A percentile compares a stretch with the other conserved stretches of the same genome.
These are phyloP conservation scores for Fragum whitleyi DNA, from an alignment of 2,888 invertebrate species.

Conservation along the genomic window DNA sequence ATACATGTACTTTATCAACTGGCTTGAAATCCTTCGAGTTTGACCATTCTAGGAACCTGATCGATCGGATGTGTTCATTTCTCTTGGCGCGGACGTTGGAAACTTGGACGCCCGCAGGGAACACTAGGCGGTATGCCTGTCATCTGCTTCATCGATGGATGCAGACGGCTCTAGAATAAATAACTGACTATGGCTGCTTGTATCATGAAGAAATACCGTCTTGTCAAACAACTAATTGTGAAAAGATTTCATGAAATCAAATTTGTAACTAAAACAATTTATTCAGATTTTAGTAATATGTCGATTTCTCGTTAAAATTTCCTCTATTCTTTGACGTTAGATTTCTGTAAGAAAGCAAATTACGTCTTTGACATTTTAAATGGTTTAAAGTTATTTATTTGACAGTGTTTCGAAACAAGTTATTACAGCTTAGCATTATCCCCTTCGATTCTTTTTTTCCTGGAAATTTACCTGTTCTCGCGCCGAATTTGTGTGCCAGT, in stretches of 20 bases:
- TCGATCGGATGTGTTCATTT: not conserved
- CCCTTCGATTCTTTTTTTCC: too few relatives aligned
- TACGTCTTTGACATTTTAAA: not conserved
- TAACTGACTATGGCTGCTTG: not conserved
- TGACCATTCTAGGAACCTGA: too few relatives aligned
- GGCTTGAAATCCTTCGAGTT: too few relatives aligned
- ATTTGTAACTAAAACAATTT: not conserved
- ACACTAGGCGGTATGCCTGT: slow-evolving; percentile 5
- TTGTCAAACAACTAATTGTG: not conserved
- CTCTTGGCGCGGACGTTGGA: not conserved
- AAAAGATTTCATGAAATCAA: not conserved
- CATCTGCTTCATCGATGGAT: slow-evolving; percentile 13
- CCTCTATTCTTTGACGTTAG: not conserved
- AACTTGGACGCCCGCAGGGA: not conserved
- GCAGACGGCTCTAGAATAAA: slow-evolving; percentile 13
- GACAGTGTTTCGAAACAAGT: too few relatives aligned
- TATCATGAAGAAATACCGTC: not conserved
- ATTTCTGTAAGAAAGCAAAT: not conserved
- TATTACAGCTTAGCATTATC: too few relatives aligned
- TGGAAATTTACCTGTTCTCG: too few relatives aligned
- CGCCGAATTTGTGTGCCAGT: too few relatives aligned
- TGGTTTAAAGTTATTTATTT: too few relatives aligned
- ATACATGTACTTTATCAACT: too few relatives aligned
- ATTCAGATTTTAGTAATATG: not conserved
- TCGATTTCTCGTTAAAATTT: not conserved